These are phyloP conservation scores for Dendropsophus ebraccatus DNA, from an alignment of 2,113 vertebrate genomes.

Conservation along the genomic window DNA sequence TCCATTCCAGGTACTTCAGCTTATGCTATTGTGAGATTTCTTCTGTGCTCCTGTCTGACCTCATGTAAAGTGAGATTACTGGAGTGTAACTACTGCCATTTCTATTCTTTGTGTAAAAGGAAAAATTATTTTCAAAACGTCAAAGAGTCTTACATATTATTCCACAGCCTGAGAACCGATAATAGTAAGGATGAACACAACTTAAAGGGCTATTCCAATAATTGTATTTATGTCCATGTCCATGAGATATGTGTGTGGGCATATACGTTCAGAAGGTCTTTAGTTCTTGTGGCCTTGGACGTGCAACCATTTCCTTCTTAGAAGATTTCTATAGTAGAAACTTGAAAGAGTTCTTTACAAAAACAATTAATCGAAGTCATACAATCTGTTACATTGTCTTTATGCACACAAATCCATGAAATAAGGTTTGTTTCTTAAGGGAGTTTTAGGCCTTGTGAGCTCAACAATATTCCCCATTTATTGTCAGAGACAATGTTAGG, in stretches of 20 bases:
- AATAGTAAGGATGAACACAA: neutral
- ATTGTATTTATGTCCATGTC: neutral
- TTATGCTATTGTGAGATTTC: slow-evolving; percentile 4
- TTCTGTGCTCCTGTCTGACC: slow-evolving; percentile 27
- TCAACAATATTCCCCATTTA: no score
- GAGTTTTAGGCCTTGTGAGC: no score
- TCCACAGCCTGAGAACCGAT: neutral
- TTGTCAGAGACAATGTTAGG: no score
- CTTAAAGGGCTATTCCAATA: neutral
- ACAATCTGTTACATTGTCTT: no score
- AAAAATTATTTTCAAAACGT: neutral
- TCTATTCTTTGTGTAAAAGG: neutral
- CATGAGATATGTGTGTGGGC: neutral
- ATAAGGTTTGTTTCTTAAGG: no score
- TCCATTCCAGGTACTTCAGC: neutral
- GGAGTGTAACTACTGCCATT: slow-evolving; percentile 2
- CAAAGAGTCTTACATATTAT: neutral
- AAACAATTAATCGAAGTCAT: no score
- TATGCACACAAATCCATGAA: no score
- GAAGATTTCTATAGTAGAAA: no score
- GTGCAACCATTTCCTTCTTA: no score
- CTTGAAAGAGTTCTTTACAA: no score
- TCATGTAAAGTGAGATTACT: slow-evolving; percentile 29
- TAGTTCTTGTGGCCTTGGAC: no score
- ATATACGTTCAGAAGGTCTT: no score